Base-by-base conservation (phyloP, 2,113 vertebrate species). In the Hassar affinis region DNA sequence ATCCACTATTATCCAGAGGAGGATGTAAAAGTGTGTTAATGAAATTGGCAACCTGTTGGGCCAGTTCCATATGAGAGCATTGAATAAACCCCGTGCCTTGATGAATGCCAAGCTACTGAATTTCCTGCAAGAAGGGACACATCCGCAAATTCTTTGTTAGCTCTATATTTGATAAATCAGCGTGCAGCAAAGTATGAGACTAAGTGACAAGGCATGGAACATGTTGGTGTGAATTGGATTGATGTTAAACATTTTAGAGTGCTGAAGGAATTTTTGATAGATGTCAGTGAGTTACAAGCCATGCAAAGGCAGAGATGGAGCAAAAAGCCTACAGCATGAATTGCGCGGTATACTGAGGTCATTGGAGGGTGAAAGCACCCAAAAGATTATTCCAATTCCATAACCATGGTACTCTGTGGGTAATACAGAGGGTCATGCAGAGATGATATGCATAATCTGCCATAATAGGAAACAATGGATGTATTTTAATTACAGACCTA, bases 51-150 rank as follows among this genome's bases (percentile, higher is more conserved):
- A n/a, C n/a, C 68, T 42, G 47, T 74, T 33, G 69, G 45, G 9
- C 61, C n/a, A 25, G 42, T 49, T 33, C n/a, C 17, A 54, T 74
- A 49, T 2, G 33, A 82, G 30, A 64, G 56, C 68, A 66, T 66
- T 56, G 71, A 42, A 75, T 81, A 84, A 64, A 84, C 89, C 87
- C 79, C 93, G 93, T 93, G 93, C 92, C 78, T 81, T 85, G 27
- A 51, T 35, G 9, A 80, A 27, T 74, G 42, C 35, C 80, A 47
- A 25, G 35, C 7, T 74, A 59, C 6, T 42, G 10, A 30, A 47
- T 54, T 72, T 82, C 54, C 25, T 45, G 27, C 49, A 35, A 38
- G 61, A 25, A 27, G 30, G 30, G 35, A 42, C 35, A 52, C 30
- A 25, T 51, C 77, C 15, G 17, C 69, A 47, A 42, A 30, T 88